Evolutionary conservation across 2,888 invertebrate species (phyloP), one percentile per base, ranked within the genome.

Genomic region (Halocaridina rubra): DNA sequence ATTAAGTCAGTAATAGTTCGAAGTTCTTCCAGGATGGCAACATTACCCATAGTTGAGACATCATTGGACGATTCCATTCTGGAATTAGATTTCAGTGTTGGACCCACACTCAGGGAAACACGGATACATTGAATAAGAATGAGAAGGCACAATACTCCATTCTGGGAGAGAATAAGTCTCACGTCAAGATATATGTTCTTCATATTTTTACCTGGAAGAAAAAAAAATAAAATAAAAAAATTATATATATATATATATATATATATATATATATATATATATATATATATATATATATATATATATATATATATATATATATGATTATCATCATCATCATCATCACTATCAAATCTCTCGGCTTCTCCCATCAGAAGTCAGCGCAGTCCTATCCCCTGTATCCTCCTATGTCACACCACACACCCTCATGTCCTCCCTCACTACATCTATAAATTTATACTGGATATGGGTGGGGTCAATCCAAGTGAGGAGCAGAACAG

Each of bases 291-390:
- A 67, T 67, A 67, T 67, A 67, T 67, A 67, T 67, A 67, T 67
- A 67, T 67, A 67, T 67, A 67, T 67, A 67, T 67, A 67, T 67
- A 67, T 67, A 67, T 67, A 67, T 67, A 67, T 67, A 67, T 67
- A 67, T 67, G 29, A 27, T 27, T 67, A 67, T 22, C n/a, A n/a
- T n/a, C n/a, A n/a, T n/a, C n/a, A n/a, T n/a, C n/a, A n/a, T n/a
- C n/a, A n/a, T n/a, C n/a, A n/a, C n/a, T n/a, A n/a, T n/a, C n/a
- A n/a, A n/a, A n/a, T n/a, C n/a, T n/a, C n/a, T n/a, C n/a, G n/a
- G n/a, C n/a, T n/a, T n/a, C n/a, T n/a, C n/a, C n/a, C n/a, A n/a
- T n/a, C n/a, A n/a, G n/a, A n/a, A n/a, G n/a, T n/a, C n/a, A n/a
- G n/a, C n/a, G n/a, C n/a, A n/a, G n/a, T n/a, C n/a, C n/a, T n/a